These are phyloP conservation scores for Dreissena rostriformis DNA, from an alignment of 1,140 invertebrate genomes.

Conservation along the genomic window DNA sequence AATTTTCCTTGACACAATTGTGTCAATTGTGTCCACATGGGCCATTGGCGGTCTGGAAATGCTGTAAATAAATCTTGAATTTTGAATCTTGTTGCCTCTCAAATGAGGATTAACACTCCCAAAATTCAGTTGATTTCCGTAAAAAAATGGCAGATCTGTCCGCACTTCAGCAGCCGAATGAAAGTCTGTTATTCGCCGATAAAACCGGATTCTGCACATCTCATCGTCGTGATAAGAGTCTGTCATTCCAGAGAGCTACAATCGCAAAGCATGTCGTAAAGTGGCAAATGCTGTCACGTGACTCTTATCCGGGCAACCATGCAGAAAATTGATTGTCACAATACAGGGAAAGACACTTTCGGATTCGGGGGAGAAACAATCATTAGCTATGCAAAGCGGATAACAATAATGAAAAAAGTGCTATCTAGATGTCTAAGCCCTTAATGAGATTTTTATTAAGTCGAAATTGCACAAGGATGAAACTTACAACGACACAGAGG, in stretches of 20 bases:
- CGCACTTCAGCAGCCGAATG: neutral
- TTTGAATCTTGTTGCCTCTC: neutral
- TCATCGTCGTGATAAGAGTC: conserved; percentile 35
- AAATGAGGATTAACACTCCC: neutral
- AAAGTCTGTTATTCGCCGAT: conserved; percentile 49
- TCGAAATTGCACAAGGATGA: neutral
- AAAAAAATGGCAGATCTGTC: neutral
- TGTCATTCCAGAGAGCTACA: neutral
- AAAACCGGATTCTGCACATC: conserved; percentile 23
- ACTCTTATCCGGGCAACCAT: conserved; percentile 6
- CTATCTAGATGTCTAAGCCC: neutral
- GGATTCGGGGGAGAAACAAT: conserved; percentile 12
- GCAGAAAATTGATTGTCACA: conserved; percentile 49
- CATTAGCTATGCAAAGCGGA: conserved; percentile 46
- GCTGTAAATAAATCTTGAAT: neutral
- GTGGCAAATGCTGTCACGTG: neutral
- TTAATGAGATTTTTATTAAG: neutral
- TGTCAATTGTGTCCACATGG: neutral
- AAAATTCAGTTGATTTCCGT: neutral
- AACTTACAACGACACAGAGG: neutral
- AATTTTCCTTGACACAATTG: neutral
- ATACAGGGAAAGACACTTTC: conserved; percentile 48
- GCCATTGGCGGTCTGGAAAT: too few species aligned
- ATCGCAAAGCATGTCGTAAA: neutral
- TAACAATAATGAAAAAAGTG: neutral